These are phyloP conservation scores for Heterotis niloticus DNA, from an alignment of 2,113 vertebrate species.

Conservation along the genomic window DNA sequence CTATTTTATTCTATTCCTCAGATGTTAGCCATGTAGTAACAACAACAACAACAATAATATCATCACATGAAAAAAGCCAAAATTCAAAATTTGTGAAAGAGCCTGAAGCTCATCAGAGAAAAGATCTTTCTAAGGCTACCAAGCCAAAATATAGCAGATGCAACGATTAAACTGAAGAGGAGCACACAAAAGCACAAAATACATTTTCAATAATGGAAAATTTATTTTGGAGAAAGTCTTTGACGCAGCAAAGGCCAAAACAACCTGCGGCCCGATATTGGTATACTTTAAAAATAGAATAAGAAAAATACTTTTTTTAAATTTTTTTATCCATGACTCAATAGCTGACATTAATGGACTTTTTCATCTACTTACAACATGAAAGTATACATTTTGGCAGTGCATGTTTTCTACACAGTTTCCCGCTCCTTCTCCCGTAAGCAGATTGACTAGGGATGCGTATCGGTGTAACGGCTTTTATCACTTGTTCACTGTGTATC, in stretches of 20 bases:
- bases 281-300: background rate
- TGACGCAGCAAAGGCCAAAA: background rate
- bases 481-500: conserved; percentile 30
- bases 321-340: background rate
- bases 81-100: background rate
- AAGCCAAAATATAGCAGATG: background rate
- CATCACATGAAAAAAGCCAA: background rate
- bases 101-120: background rate
- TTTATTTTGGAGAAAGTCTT: background rate
- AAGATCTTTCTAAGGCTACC: background rate
- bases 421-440: conserved; percentile 12
- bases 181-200: background rate
- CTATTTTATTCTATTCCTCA: no score
- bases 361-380: background rate
- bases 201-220: background rate
- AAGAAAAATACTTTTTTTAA: background rate
- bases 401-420: conserved; percentile 9
- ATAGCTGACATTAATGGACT: conserved; percentile 4
- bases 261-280: background rate
- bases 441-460: background rate
- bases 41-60: no score
- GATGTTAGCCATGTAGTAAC: no score
- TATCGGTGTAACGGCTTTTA: conserved; percentile 7
- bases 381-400: background rate
- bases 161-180: background rate